Evolutionary conservation across 2,113 vertebrate species (phyloP).

Genomic region (Etia nguti): DNA sequence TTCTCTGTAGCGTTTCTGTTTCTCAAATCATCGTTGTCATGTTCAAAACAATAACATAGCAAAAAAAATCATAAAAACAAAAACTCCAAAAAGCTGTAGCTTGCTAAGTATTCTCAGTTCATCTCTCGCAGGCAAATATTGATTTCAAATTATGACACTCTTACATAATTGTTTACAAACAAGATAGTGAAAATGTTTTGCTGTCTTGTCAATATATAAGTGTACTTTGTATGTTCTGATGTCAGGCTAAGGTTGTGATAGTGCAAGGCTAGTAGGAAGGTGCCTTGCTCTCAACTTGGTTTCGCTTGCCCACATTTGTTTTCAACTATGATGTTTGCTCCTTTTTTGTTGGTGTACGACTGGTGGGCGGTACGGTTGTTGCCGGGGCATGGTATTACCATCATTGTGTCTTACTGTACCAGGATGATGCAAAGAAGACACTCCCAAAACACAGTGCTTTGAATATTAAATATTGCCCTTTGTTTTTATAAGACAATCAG

Average conservation of each 20-base stretch:
- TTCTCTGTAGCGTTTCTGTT: background rate
- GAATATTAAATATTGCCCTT: background rate
- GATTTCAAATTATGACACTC: background rate
- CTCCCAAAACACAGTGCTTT: background rate
- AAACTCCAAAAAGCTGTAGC: background rate
- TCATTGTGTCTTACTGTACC: background rate
- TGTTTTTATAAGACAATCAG: background rate
- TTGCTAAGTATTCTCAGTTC: background rate
- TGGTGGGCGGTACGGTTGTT: background rate
- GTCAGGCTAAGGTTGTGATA: background rate
- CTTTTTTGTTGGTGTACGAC: background rate
- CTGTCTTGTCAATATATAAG: background rate
- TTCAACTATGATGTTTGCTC: background rate
- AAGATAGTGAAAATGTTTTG: background rate
- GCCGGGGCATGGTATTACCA: background rate
- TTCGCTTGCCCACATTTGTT: background rate
- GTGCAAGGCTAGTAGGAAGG: background rate
- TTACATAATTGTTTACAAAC: background rate
- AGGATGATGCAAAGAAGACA: background rate
- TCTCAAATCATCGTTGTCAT: background rate
- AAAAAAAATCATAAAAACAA: background rate
- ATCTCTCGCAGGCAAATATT: background rate
- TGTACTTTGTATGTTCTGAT: background rate
- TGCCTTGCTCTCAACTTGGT: background rate
- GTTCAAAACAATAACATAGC: background rate